These are phyloP conservation scores for Chymomyza amoena DNA, from an alignment of 2,888 invertebrate genomes.

Conservation along the genomic window DNA sequence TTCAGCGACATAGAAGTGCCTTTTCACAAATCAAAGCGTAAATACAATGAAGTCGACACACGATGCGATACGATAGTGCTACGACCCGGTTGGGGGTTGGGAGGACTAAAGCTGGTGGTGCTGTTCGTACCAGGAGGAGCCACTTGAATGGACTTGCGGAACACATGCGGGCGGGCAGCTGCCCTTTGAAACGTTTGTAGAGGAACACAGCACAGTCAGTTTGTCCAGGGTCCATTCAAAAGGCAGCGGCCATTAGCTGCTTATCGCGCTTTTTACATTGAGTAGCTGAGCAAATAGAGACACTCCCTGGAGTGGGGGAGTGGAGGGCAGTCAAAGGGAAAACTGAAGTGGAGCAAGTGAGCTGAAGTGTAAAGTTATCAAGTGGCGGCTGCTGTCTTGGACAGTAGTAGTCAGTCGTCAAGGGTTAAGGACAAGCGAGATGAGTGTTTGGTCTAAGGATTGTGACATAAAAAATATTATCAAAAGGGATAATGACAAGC, in stretches of 20 bases:
- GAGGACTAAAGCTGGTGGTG: conserved; percentile 36
- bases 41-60: conserved; percentile 64
- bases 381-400: conserved; percentile 41
- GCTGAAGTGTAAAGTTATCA: conserved; percentile 68
- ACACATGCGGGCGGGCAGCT: conserved; percentile 45
- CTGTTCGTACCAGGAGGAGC: conserved; percentile 23
- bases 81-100: conserved; percentile 30
- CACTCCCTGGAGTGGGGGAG: background rate
- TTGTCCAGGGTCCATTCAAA: conserved; percentile 24
- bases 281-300: conserved; percentile 40
- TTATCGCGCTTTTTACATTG: conserved; percentile 58
- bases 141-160: conserved; percentile 37
- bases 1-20: conserved; percentile 11
- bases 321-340: background rate
- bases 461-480: conserved; percentile 69
- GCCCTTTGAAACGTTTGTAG: background rate
- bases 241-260: conserved; percentile 62
- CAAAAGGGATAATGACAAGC: conserved; percentile 71
- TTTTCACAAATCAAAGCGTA: conserved; percentile 64
- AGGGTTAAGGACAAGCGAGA: conserved; percentile 68
- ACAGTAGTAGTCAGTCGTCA: conserved; percentile 24
- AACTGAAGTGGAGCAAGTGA: conserved; percentile 24
- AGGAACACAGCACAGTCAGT: background rate
- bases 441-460: conserved; percentile 65
- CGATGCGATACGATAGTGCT: conserved; percentile 21